Evolutionary conservation across 2,113 vertebrate genomes (phyloP).

Genomic region (Heliornis fulica): DNA sequence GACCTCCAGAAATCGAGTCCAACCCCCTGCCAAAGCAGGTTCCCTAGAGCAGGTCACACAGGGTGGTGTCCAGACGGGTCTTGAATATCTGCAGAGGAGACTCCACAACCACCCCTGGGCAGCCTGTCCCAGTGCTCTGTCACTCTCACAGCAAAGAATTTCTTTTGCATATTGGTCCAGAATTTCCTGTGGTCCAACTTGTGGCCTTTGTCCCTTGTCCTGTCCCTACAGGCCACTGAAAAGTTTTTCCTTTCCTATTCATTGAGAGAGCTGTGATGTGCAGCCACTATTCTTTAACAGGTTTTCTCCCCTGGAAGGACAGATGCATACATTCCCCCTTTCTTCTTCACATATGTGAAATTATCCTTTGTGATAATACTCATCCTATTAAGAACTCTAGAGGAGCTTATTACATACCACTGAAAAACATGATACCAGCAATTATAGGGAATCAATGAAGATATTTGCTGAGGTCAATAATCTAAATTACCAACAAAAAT

Average conservation of each 20-base stretch:
- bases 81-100: too few relatives aligned
- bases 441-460: constrained; percentile 31
- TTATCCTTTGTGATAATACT: background rate
- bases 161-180: too few relatives aligned
- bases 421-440: background rate
- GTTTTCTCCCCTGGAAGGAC: background rate
- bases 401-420: background rate
- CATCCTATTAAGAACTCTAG: background rate
- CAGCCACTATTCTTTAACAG: background rate
- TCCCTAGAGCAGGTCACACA: too few relatives aligned
- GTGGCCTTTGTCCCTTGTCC: too few relatives aligned
- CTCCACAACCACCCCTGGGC: too few relatives aligned
- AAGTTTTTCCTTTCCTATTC: background rate
- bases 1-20: too few relatives aligned
- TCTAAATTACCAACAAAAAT: background rate
- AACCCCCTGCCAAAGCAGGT: too few relatives aligned
- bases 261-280: background rate
- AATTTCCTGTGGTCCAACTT: too few relatives aligned
- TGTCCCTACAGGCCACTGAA: too few relatives aligned
- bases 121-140: too few relatives aligned
- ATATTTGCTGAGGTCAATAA: constrained; percentile 26
- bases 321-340: background rate
- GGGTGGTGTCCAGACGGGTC: too few relatives aligned
- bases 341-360: background rate
- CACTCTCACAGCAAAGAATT: too few relatives aligned